These are phyloP conservation scores for Drosophila simulans DNA, from an alignment of 1,140 invertebrate species.

Conservation along the genomic window DNA sequence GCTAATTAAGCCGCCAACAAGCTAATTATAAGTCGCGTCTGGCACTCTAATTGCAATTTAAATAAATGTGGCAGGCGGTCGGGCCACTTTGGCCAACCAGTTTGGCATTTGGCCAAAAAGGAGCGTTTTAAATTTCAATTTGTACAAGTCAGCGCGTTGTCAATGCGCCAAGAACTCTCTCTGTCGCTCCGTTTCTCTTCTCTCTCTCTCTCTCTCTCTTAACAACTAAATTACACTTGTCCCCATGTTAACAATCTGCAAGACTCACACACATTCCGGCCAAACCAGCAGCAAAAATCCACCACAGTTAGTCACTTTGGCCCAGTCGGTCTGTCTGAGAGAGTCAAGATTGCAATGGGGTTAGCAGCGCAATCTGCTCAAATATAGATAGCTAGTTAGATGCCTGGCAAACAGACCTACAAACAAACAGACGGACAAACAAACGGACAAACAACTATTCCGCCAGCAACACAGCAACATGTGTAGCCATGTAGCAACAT, in stretches of 20 bases:
- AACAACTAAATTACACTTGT: conserved; percentile 84
- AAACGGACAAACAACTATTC: conserved; percentile 31
- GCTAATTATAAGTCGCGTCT: conserved; percentile 69
- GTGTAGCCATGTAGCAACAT: conserved; percentile 76
- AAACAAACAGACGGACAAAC: conserved; percentile 28
- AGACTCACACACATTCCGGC: conserved; percentile 21
- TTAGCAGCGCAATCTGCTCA: conserved; percentile 82
- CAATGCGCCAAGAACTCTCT: conserved; percentile 60
- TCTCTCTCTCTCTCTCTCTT: conserved; percentile 32
- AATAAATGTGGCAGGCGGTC: conserved; percentile 75
- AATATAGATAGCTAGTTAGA: conserved; percentile 83
- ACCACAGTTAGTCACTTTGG: conserved; percentile 65
- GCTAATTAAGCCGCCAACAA: conserved; percentile 78
- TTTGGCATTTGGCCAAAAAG: conserved; percentile 65
- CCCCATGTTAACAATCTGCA: conserved; percentile 76
- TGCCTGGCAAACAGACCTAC: conserved; percentile 47
- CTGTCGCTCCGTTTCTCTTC: conserved; percentile 12
- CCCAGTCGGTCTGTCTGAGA: conserved; percentile 72
- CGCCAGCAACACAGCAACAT: conserved; percentile 68
- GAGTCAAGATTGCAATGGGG: conserved; percentile 74
- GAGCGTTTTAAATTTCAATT: conserved; percentile 81
- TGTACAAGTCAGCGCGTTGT: conserved; percentile 76
- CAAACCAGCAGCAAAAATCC: conserved; percentile 42
- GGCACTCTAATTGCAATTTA: conserved; percentile 75
- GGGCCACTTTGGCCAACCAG: conserved; percentile 62